These are phyloP conservation scores for Morinoia aosen DNA, from an alignment of 2,888 invertebrate species.

Conservation along the genomic window DNA sequence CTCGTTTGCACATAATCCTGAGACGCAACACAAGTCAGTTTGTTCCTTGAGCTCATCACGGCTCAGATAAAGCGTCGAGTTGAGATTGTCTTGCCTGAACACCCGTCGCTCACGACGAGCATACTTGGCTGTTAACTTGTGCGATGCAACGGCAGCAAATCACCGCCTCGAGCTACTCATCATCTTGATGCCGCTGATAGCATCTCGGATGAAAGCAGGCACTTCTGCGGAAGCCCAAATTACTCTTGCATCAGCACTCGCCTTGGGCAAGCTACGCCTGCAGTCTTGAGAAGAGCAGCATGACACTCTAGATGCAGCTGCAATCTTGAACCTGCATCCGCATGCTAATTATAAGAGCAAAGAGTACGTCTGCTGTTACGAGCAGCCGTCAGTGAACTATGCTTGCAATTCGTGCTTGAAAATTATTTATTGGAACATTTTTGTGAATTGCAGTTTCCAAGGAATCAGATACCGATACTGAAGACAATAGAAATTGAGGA, in stretches of 20 bases:
- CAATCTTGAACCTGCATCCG: too few relatives aligned
- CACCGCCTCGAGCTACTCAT: background rate
- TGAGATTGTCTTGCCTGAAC: background rate
- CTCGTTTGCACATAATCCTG: background rate
- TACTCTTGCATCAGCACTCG: background rate
- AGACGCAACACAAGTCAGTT: background rate
- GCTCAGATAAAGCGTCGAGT: background rate
- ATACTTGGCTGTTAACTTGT: background rate
- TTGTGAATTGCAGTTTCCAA: too few relatives aligned
- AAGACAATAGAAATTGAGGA: too few relatives aligned
- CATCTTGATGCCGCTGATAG: background rate
- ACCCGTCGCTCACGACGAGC: background rate
- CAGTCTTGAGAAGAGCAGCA: background rate
- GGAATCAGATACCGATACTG: too few relatives aligned
- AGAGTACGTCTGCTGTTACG: too few relatives aligned
- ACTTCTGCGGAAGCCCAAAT: background rate
- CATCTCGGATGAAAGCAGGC: background rate
- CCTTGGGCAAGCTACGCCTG: background rate
- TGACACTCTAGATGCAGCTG: too few relatives aligned
- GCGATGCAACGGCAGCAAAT: too few relatives aligned
- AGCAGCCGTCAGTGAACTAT: too few relatives aligned
- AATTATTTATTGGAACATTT: too few relatives aligned
- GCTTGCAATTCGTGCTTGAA: too few relatives aligned
- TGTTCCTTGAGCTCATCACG: background rate
- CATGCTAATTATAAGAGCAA: too few relatives aligned